These are phyloP conservation scores for Diloba caeruleocephala DNA, from an alignment of 2,888 invertebrate species.

Conservation along the genomic window DNA sequence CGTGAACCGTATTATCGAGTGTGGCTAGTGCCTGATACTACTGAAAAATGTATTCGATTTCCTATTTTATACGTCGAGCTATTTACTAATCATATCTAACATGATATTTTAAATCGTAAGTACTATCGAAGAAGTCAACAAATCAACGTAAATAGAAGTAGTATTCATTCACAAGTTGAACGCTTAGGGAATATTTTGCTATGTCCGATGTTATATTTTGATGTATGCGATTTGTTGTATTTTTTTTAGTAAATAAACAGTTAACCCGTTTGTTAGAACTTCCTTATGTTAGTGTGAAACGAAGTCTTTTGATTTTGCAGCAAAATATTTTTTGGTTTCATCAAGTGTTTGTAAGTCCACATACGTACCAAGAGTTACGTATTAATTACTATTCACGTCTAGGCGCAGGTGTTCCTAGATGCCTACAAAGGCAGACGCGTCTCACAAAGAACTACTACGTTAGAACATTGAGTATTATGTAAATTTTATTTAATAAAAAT, in stretches of 20 bases:
- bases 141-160: slow-evolving; percentile 41
- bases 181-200: slow-evolving; percentile 5
- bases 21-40: slow-evolving; percentile 21
- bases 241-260: slow-evolving; percentile 3
- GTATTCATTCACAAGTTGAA: slow-evolving; percentile 38
- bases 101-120: slow-evolving; percentile 28
- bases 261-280: slow-evolving; percentile 20
- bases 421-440: slow-evolving; percentile 34
- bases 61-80: slow-evolving; percentile 46
- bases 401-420: slow-evolving; percentile 48
- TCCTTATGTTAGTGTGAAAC: slow-evolving; percentile 18
- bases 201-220: background rate
- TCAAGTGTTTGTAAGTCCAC: slow-evolving; percentile 23
- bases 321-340: slow-evolving; percentile 36
- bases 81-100: slow-evolving; percentile 51
- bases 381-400: slow-evolving; percentile 37
- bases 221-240: slow-evolving; percentile 1
- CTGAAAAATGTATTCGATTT: slow-evolving; percentile 20
- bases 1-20: slow-evolving; percentile 28
- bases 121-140: slow-evolving; percentile 37
- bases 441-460: slow-evolving; percentile 40
- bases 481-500: slow-evolving; percentile 24
- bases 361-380: slow-evolving; percentile 41
- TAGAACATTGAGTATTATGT: slow-evolving; percentile 33
- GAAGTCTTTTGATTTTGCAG: slow-evolving; percentile 43